Base-by-base conservation (phyloP, 2,113 vertebrate species). In the Pelobates fuscus region DNA sequence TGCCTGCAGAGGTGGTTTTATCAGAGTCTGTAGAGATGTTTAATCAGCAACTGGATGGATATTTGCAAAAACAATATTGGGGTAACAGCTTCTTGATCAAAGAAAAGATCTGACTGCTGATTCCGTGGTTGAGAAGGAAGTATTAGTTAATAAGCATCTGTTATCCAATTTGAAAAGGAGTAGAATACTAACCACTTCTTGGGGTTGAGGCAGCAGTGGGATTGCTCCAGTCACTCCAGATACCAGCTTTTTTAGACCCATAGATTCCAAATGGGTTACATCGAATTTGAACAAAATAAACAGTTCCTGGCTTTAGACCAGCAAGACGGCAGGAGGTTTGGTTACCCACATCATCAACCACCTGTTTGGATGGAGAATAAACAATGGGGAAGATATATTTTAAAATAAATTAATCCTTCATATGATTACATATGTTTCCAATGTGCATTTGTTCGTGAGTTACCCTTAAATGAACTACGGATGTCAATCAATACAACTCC, bases 171-270 rank as follows among this genome's bases (percentile, higher is more conserved):
- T n/a, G n/a, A n/a, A n/a, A n/a, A n/a, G n/a, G n/a, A n/a, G n/a
- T n/a, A n/a, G n/a, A n/a, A n/a, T 10, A 6, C 94, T 94, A 87
- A 99, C 97, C 96, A 12, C 91, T 97, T 79, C 94, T 94, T 0
- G 96, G 97, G 0, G 96, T 98, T 78, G 96, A 99, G 11, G 97
- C 96, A 0, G 96, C 97, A 0, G 95, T 99, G 32, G 97, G 95
- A 77, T 95, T 96, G 81, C 96, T 98, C 97, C 97, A 99, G 68
- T 96, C 95, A 2, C 96, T 98, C 97, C 96, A 99, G 81, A 99
- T 98, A 0, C 96, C 97, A 0, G 96, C 94, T 67, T 95, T 98
- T 73, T 97, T 95, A 71, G 96, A 98, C 32, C 97, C 97, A 0
- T 98, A 97, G 86, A 98, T 98, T 24, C 97, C 95, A 12, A 97